Base-by-base conservation (phyloP, 2,888 invertebrate species). In the Drosophila fungiperda region DNA sequence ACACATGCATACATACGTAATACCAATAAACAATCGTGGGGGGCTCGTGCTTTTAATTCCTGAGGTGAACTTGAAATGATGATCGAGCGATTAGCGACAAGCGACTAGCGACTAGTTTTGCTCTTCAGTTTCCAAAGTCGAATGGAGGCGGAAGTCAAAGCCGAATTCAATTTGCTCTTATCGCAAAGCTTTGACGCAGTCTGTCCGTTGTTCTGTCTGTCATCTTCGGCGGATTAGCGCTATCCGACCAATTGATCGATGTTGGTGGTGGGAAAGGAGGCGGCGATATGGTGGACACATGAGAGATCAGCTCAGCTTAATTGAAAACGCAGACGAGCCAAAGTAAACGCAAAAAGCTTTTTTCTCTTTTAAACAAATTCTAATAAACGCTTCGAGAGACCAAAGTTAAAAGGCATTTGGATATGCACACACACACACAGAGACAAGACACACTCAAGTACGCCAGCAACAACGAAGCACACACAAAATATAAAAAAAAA, bases 1-100 rank as follows among this genome's bases (percentile, higher is more conserved):
- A 15, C 38, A 38, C 38, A 35, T 11, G 4, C 17, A 23, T 26
- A 38, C 42, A 53, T 50, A 33, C 57, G 60, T 70, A 61, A 62
- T 68, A 76, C 55, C 71, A 58, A 71, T 67, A 75, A 77, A 80
- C 70, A 82, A 65, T 66, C 65, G 75, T 83, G 84, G 86, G 86
- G 87, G 87, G 85, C 84, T 87, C 85, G 82, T 85, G 84, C 80
- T 80, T 85, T 84, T 78, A 87, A 87, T 87, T 87, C 80, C 78
- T 82, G 73, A 82, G 49, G 71, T 82, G 78, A 87, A 80, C 87
- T 85, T 84, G 85, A 64, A 67, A 49, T 26, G 38, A 62, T 40
- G 42, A 62, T 40, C 61, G 57, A 40, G n/a, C 40, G 9, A 40
- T n/a, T 4, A 40, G n/a, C 40, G 40, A n/a, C 38, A 15, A 23